Base-by-base conservation (phyloP, 2,888 invertebrate species). In the Crepidodera aurea region DNA sequence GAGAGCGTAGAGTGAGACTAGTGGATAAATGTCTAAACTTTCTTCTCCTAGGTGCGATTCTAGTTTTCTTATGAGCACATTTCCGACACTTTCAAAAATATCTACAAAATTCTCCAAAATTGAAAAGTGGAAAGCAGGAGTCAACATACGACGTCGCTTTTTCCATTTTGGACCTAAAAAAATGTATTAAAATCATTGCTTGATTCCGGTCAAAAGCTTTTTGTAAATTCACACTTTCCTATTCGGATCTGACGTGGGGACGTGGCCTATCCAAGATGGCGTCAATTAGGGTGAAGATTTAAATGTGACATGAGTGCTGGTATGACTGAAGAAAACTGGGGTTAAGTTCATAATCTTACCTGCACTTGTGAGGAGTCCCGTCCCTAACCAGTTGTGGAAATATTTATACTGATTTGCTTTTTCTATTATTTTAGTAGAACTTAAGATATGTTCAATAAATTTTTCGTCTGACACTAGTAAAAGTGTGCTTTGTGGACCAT, bases 41-140 rank as follows among this genome's bases (percentile, higher is more conserved):
- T 80, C 83, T 29, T 80, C 81, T 19, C 79, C 71, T 0, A 79
- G 77, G 55, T 78, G 70, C 10, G 64, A 37, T 15, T 73, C 73
- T 13, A 91, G 75, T 71, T 86, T 87, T 1, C 84, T 76, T 0
- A 86, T 77, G 56, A 92, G 81, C 16, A 87, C 80, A 34, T 81
- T 78, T 19, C 86, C 83, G 64, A 90, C 88, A 60, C 84, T 85
- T 71, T 90, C 86, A 74, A 92, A 91, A 0, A 90, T 85, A 3
- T 87, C 86, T 5, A 90, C 77, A 77, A 90, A 92, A 70, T 89
- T 86, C 73, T 90, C 88, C 56, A 92, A 79, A 63, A 92, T 90
- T 73, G 88, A 88, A 75, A 91, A 92, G 78, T 92, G 92, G 78
- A 91, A 92, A 0, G 91, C 86, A 0, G 92, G 91, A 0, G 91